These are phyloP conservation scores for Pomacea maculata DNA, from an alignment of 1,140 invertebrate genomes.

Conservation along the genomic window DNA sequence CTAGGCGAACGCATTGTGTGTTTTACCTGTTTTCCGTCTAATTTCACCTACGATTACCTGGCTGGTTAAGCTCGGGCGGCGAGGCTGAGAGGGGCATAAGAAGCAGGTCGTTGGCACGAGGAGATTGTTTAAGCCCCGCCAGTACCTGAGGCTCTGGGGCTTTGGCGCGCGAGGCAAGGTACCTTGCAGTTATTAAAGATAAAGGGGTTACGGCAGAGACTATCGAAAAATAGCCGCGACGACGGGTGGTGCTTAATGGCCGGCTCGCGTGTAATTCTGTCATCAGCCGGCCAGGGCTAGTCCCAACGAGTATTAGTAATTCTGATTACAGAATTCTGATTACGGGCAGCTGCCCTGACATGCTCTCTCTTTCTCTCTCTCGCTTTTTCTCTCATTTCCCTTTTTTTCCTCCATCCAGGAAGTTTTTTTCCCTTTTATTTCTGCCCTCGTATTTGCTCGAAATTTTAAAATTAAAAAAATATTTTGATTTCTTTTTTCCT, in stretches of 20 bases:
- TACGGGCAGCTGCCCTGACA: neutral
- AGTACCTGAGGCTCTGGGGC: neutral
- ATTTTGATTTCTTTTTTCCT: too few species aligned
- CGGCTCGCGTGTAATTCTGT: conserved; percentile 21
- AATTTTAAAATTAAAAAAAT: too few species aligned
- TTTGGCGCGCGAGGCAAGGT: conserved; percentile 12
- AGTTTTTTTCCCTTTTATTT: too few species aligned
- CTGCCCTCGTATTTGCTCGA: too few species aligned
- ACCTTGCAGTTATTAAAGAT: conserved; percentile 23
- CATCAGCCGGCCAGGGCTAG: conserved; percentile 11
- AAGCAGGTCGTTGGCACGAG: neutral
- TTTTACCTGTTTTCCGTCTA: neutral
- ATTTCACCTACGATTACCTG: conserved; percentile 5
- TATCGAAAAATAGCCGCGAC: neutral
- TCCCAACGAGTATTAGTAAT: neutral
- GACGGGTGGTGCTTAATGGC: conserved; percentile 24
- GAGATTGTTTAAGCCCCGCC: neutral
- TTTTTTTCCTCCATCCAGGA: neutral
- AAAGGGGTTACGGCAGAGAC: conserved; percentile 7
- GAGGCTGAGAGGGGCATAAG: neutral
- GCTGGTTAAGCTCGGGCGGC: neutral
- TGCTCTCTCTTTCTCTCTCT: conserved; percentile 9
- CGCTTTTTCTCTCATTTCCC: neutral
- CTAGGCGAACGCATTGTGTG: too few species aligned
- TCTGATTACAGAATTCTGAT: too few species aligned